Evolutionary conservation across 2,113 vertebrate genomes (phyloP).

Genomic region (Mionectes macconnelli): DNA sequence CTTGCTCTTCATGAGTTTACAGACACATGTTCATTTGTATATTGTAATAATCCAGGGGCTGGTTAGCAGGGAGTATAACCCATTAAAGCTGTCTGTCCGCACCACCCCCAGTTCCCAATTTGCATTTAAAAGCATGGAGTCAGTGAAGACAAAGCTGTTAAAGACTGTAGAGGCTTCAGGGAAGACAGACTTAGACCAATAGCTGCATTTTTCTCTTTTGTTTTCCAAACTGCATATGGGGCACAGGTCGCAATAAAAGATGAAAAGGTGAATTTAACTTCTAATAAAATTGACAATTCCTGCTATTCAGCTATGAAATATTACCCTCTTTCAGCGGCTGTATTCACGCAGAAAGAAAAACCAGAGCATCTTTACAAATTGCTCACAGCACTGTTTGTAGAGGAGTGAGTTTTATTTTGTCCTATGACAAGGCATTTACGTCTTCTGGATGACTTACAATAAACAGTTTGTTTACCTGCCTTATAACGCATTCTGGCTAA

Average conservation of each 20-base stretch:
- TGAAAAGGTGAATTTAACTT: not conserved
- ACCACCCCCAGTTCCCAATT: not conserved
- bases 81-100: not conserved
- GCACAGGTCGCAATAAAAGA: not conserved
- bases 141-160: not conserved
- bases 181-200: not conserved
- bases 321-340: not conserved
- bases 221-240: not conserved
- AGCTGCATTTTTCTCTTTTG: not conserved
- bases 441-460: not conserved
- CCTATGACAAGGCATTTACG: not conserved
- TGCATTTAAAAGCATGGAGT: not conserved
- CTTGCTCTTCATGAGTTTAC: not conserved
- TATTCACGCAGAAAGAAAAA: not conserved
- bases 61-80: not conserved
- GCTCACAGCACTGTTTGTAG: not conserved
- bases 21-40: not conserved
- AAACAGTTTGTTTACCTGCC: not conserved
- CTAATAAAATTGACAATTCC: not conserved
- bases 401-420: not conserved
- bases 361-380: not conserved
- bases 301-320: not conserved
- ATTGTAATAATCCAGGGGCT: not conserved
- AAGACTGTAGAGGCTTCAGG: not conserved
- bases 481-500: not conserved